phyloP scores from a whole-genome alignment of 2,797 vertebrate genomes.

The Danio jaintianensis region DNA sequence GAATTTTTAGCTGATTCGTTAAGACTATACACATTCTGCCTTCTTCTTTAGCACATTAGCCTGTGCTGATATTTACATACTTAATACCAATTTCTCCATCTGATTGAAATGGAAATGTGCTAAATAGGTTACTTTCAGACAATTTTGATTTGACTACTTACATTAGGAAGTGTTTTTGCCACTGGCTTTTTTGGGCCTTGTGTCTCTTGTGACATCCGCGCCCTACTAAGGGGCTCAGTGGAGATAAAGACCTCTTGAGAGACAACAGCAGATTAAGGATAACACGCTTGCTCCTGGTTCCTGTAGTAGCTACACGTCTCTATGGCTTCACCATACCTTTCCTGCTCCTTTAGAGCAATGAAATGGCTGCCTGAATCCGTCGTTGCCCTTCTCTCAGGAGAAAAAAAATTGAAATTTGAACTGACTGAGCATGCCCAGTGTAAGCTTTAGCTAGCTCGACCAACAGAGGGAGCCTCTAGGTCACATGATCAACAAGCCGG shows the following conservation, averaged over 20 bases:
- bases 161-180: background rate
- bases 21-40: background rate
- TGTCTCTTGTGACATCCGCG: conserved; percentile 39
- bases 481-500: conserved; percentile 76
- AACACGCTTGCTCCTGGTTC: conserved; percentile 31
- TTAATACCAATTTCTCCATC: background rate
- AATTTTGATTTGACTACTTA: conserved; percentile 11
- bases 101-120: background rate
- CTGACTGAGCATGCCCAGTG: conserved; percentile 81
- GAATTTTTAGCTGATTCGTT: background rate
- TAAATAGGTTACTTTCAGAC: background rate
- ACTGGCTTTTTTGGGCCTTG: conserved; percentile 31
- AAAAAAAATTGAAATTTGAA: conserved; percentile 69
- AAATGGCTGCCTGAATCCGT: conserved; percentile 58
- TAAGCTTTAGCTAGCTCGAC: conserved; percentile 76
- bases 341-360: conserved; percentile 39
- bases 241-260: conserved; percentile 54
- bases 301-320: conserved; percentile 29
- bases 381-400: conserved; percentile 66
- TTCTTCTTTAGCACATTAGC: conserved; percentile 21
- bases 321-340: conserved; percentile 36
- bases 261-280: conserved; percentile 50
- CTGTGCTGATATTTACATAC: background rate
- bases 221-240: conserved; percentile 34
- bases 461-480: conserved; percentile 82